phyloP scores from a whole-genome alignment of 1,140 invertebrate genomes.

The Trichogramma pretiosum region DNA sequence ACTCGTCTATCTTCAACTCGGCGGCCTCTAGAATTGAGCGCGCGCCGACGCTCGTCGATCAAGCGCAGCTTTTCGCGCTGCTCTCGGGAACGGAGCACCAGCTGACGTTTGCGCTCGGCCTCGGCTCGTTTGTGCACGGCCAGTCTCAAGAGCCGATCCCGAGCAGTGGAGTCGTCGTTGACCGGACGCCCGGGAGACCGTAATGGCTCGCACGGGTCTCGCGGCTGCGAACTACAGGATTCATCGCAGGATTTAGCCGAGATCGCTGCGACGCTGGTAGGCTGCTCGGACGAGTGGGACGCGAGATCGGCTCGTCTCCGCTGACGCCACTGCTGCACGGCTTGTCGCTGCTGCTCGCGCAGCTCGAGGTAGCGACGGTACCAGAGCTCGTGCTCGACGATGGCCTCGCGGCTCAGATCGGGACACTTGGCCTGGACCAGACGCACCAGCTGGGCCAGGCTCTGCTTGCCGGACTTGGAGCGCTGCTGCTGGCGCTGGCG shows the following conservation, averaged over 20 bases:
- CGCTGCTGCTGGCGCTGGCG: constrained; percentile 30
- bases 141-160: too few species aligned
- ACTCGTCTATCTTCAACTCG: too few species aligned
- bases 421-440: constrained; percentile 34
- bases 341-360: constrained; percentile 31
- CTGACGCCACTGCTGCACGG: constrained; percentile 32
- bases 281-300: background rate
- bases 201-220: background rate
- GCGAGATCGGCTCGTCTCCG: constrained; percentile 20
- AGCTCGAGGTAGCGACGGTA: constrained; percentile 36
- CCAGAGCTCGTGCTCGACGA: constrained; percentile 42
- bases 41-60: too few species aligned
- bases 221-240: background rate
- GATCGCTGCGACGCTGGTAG: background rate
- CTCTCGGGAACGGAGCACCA: background rate
- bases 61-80: too few species aligned
- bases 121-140: too few species aligned
- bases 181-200: too few species aligned
- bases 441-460: constrained; percentile 27
- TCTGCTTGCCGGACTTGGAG: too few species aligned
- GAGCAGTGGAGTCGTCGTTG: too few species aligned
- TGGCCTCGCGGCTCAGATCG: constrained; percentile 32
- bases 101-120: background rate
- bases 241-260: too few species aligned
- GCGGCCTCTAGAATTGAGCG: too few species aligned